phyloP scores from a whole-genome alignment of 2,113 vertebrate species.

The Conger conger region DNA sequence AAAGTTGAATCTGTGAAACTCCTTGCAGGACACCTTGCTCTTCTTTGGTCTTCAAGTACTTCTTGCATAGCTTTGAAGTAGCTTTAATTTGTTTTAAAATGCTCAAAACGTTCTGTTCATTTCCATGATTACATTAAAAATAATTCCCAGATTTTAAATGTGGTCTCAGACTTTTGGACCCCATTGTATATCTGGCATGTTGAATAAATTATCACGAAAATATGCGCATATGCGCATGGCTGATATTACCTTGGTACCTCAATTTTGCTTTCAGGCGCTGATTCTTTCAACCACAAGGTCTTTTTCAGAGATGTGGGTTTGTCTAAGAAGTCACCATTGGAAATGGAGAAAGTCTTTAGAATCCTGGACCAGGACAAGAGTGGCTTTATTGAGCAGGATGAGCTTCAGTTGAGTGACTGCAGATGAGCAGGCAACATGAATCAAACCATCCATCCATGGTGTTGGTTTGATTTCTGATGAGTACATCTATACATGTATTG shows the following conservation, averaged over 20 bases:
- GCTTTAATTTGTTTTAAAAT: no score
- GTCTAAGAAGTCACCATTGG: slow-evolving; percentile 59
- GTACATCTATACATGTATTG: not conserved
- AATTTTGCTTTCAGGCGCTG: slow-evolving; percentile 52
- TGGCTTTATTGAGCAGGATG: slow-evolving; percentile 68
- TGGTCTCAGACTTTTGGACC: no score
- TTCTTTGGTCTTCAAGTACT: no score
- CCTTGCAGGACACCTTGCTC: no score
- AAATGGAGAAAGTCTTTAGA: slow-evolving; percentile 65
- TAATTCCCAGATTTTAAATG: no score
- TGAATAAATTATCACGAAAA: not conserved
- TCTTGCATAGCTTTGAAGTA: no score
- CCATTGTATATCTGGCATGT: no score
- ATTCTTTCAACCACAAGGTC: slow-evolving; percentile 60
- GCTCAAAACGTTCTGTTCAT: no score
- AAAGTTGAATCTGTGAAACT: no score
- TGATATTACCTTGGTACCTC: slow-evolving; percentile 6
- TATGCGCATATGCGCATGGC: not conserved
- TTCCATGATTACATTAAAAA: no score
- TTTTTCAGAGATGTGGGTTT: slow-evolving; percentile 66
- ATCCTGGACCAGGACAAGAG: slow-evolving; percentile 70
- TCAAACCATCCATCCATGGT: not conserved
- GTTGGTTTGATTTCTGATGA: not conserved
- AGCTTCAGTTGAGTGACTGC: slow-evolving; percentile 65
- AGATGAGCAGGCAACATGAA: not conserved